Conservation (phyloP, 2,888 invertebrate genomes). For the Calliphora vomitoria region DNA sequence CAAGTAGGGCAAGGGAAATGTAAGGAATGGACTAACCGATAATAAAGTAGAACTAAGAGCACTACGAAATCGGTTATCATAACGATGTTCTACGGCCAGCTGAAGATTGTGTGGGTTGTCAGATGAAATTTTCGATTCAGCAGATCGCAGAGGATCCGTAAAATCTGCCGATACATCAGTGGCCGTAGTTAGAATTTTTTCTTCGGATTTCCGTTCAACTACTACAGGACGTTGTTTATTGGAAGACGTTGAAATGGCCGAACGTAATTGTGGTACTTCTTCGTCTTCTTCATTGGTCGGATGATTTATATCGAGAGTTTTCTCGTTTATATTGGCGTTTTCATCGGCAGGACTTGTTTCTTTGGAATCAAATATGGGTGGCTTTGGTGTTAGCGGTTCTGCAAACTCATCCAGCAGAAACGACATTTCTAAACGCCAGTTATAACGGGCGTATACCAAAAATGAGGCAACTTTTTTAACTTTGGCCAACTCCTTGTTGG, state of each 20-base stretch:
- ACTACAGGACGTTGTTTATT: slow-evolving; percentile 72
- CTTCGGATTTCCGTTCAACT: slow-evolving; percentile 82
- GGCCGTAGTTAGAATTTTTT: slow-evolving; percentile 86
- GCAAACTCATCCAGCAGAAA: slow-evolving; percentile 95
- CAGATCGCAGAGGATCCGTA: slow-evolving; percentile 92
- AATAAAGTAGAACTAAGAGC: slow-evolving; percentile 90
- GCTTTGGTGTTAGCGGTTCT: slow-evolving; percentile 87
- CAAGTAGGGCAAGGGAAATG: slow-evolving; percentile 93
- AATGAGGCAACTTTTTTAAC: slow-evolving; percentile 93
- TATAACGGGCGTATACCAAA: slow-evolving; percentile 91
- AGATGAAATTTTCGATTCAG: slow-evolving; percentile 84
- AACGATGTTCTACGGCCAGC: slow-evolving; percentile 86
- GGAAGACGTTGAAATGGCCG: slow-evolving; percentile 3
- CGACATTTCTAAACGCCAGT: slow-evolving; percentile 96
- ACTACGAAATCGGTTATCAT: slow-evolving; percentile 90
- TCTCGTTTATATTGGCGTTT: slow-evolving; percentile 62
- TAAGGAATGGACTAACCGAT: slow-evolving; percentile 94
- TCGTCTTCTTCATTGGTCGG: slow-evolving; percentile 63
- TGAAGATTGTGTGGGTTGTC: slow-evolving; percentile 79
- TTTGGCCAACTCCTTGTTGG: slow-evolving; percentile 89
- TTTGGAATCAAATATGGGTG: slow-evolving; percentile 85
- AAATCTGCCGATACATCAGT: slow-evolving; percentile 87
- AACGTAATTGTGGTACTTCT: slow-evolving; percentile 77
- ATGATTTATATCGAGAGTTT: slow-evolving; percentile 47
- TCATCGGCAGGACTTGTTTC: slow-evolving; percentile 82